These are phyloP conservation scores for Squalus acanthias DNA, from an alignment of 2,797 vertebrate genomes.

Conservation along the genomic window DNA sequence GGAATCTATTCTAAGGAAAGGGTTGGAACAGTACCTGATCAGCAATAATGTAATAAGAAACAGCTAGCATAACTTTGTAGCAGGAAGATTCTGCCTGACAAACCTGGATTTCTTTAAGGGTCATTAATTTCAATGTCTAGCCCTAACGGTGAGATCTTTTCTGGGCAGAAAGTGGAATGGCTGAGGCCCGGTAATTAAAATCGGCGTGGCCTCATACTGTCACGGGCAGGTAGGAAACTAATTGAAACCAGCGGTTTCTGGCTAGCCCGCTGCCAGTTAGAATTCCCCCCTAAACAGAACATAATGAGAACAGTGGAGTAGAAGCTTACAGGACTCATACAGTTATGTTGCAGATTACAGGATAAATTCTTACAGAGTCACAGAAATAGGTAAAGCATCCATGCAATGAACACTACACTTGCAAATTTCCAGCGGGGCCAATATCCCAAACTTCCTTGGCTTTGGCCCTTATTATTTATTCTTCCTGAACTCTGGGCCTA, in stretches of 20 bases:
- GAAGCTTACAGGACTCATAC: neutral
- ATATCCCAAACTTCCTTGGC: neutral
- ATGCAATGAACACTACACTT: neutral
- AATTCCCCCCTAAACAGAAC: neutral
- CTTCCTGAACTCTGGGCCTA: neutral
- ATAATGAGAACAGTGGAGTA: neutral
- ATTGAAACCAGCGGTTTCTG: neutral
- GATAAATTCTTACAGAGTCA: neutral
- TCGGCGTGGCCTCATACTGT: neutral
- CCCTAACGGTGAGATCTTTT: neutral
- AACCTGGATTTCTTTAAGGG: neutral
- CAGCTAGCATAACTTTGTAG: neutral
- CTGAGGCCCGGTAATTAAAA: neutral
- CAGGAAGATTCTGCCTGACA: neutral
- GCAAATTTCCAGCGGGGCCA: neutral
- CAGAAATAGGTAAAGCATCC: neutral
- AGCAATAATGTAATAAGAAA: neutral
- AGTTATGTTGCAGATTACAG: neutral
- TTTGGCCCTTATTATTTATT: neutral
- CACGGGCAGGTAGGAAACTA: neutral
- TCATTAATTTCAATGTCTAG: neutral
- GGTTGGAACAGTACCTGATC: neutral
- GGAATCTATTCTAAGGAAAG: neutral
- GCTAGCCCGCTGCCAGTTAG: neutral
- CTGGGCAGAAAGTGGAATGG: neutral